phyloP scores from a whole-genome alignment of 2,797 vertebrate species.

The Lithobates sylvaticus region DNA sequence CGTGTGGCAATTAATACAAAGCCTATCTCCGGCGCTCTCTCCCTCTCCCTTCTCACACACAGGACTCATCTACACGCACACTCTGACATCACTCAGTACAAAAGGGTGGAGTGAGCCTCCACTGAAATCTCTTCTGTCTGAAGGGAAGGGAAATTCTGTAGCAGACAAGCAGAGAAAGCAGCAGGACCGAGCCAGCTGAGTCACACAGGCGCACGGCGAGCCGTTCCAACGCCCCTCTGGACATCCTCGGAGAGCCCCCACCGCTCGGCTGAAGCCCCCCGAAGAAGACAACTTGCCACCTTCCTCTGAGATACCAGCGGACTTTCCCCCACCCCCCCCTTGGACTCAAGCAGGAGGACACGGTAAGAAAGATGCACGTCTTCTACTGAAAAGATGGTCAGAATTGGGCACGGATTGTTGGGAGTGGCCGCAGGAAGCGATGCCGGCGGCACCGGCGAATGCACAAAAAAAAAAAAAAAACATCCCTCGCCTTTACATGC shows the following conservation, averaged over 20 bases:
- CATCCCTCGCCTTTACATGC: not conserved
- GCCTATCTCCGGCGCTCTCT: constrained; percentile 15
- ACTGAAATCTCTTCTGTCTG: constrained; percentile 58
- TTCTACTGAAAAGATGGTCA: not conserved
- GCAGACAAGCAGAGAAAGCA: constrained; percentile 37
- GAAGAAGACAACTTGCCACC: not conserved
- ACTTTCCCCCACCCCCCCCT: not conserved
- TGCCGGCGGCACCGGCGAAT: too few relatives aligned
- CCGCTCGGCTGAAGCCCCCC: not conserved
- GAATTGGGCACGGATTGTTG: constrained; percentile 6
- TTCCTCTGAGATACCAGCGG: not conserved
- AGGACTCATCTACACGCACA: constrained; percentile 34
- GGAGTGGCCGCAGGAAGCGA: constrained; percentile 11
- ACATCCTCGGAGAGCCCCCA: not conserved
- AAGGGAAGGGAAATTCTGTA: constrained; percentile 58
- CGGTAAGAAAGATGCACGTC: constrained; percentile 31
- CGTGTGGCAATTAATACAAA: constrained; percentile 41
- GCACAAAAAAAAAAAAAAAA: too few relatives aligned
- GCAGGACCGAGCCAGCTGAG: constrained; percentile 38
- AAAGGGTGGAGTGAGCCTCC: constrained; percentile 57
- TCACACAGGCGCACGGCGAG: constrained; percentile 14
- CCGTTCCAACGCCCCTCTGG: not conserved
- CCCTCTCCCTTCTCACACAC: constrained; percentile 40
- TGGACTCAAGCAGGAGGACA: constrained; percentile 14
- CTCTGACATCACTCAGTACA: constrained; percentile 59